phyloP scores from a whole-genome alignment of 2,797 vertebrate species.

The Fistularia tabacaria region DNA sequence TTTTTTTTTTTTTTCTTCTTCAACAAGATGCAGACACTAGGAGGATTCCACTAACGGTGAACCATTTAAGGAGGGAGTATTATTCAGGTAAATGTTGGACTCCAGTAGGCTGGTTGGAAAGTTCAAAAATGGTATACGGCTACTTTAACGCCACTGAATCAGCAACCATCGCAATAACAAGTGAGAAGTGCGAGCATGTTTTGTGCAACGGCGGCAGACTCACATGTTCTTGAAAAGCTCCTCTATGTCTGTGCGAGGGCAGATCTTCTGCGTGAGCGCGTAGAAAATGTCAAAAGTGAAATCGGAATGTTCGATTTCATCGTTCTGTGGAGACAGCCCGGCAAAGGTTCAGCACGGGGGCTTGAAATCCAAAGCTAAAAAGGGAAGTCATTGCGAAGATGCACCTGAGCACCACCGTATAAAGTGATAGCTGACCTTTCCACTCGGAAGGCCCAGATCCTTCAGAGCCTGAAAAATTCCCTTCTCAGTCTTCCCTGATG shows the following conservation, averaged over 20 bases:
- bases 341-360: neutral
- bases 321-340: slow-evolving; percentile 80
- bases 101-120: too few relatives aligned
- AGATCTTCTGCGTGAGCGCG: slow-evolving; percentile 97
- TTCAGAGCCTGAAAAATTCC: slow-evolving; percentile 98
- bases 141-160: too few relatives aligned
- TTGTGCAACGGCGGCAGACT: slow-evolving; percentile 49
- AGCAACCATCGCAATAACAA: too few relatives aligned
- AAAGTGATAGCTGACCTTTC: slow-evolving; percentile 82
- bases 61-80: slow-evolving; percentile 1
- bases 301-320: slow-evolving; percentile 90
- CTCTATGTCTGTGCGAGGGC: slow-evolving; percentile 97
- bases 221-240: slow-evolving; percentile 98
- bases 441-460: slow-evolving; percentile 96
- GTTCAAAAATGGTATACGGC: too few relatives aligned
- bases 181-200: neutral
- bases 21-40: slow-evolving; percentile 27
- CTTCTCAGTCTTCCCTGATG: slow-evolving; percentile 98
- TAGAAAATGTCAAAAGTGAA: slow-evolving; percentile 99
- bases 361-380: neutral
- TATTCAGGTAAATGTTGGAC: neutral
- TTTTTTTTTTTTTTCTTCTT: slow-evolving; percentile 7
- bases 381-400: neutral
- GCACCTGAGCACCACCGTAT: neutral
- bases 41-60: neutral